phyloP scores from a whole-genome alignment of 2,888 invertebrate genomes.

The Eupithecia subfuscata region DNA sequence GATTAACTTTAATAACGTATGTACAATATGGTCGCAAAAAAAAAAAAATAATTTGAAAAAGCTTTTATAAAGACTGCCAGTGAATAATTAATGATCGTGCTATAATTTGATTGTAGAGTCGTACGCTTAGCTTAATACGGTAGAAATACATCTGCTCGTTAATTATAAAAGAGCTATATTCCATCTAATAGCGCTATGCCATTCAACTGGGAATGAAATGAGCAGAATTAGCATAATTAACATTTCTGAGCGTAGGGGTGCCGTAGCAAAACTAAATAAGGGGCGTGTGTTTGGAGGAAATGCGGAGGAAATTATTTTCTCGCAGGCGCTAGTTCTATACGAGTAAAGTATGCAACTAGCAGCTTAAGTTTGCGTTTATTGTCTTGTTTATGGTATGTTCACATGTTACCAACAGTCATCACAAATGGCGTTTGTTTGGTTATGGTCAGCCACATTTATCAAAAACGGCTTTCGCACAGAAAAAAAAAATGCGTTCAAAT shows the following conservation, averaged over 20 bases:
- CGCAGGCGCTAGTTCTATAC: background rate
- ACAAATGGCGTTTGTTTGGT: no score
- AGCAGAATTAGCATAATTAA: slow-evolving; percentile 29
- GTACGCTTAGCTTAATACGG: background rate
- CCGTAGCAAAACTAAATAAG: slow-evolving; percentile 10
- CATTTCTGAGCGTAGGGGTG: slow-evolving; percentile 13
- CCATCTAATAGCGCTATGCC: slow-evolving; percentile 14
- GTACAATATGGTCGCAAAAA: no score
- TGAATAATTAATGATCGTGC: background rate
- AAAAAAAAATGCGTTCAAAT: no score
- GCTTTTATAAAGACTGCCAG: background rate
- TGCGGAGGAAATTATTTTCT: background rate
- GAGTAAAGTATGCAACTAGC: background rate
- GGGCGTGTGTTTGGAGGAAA: background rate
- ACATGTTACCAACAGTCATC: background rate
- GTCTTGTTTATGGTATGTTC: background rate
- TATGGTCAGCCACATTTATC: no score
- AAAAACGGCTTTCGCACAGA: no score
- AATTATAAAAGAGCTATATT: background rate
- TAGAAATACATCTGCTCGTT: background rate
- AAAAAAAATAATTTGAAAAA: background rate
- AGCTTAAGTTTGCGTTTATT: background rate
- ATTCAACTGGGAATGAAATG: slow-evolving; percentile 24
- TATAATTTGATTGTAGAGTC: background rate
- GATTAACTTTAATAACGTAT: no score